Percentiles rank a stretch among this genome's conserved stretches.
These are phyloP conservation scores for Heteronetta atricapilla DNA, from an alignment of 2,113 vertebrate genomes.

Conservation along the genomic window DNA sequence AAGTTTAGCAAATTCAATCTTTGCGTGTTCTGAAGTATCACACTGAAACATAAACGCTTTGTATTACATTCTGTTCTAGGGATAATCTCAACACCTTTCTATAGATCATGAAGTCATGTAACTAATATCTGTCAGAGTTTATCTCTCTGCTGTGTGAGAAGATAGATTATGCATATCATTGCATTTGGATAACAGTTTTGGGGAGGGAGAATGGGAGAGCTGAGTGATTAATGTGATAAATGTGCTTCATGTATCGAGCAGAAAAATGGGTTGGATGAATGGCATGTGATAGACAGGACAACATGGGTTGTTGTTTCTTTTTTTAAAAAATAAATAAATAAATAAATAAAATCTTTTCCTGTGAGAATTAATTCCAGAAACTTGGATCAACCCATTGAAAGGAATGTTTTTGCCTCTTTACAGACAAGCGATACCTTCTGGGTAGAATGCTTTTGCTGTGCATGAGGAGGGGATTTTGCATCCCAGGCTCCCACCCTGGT, in stretches of 20 bases:
- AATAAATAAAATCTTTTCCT: too few relatives aligned
- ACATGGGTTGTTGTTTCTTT: not conserved
- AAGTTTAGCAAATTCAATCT: not conserved
- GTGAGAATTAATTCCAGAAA: slow-evolving; percentile 61
- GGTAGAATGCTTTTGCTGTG: slow-evolving; percentile 5
- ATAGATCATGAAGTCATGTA: not conserved
- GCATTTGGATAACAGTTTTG: not conserved
- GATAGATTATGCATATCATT: not conserved
- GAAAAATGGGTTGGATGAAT: not conserved
- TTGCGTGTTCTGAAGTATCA: not conserved
- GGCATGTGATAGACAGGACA: not conserved
- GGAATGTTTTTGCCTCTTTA: slow-evolving; percentile 26
- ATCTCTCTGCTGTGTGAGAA: not conserved
- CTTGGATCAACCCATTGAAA: slow-evolving; percentile 17
- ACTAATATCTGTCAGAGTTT: not conserved
- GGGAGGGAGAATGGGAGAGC: not conserved
- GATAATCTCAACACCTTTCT: not conserved
- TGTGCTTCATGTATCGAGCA: not conserved
- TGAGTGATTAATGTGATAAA: slow-evolving; percentile 40
- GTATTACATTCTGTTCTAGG: not conserved
- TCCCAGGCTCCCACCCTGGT: slow-evolving; percentile 13
- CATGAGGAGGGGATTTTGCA: slow-evolving; percentile 12
- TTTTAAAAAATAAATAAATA: too few relatives aligned
- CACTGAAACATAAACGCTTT: not conserved
- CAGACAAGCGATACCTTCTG: slow-evolving; percentile 41